Evolutionary conservation across 2,888 invertebrate species (phyloP), one percentile per base, ranked within the genome.

Genomic region (Drosophila lacicola): DNA sequence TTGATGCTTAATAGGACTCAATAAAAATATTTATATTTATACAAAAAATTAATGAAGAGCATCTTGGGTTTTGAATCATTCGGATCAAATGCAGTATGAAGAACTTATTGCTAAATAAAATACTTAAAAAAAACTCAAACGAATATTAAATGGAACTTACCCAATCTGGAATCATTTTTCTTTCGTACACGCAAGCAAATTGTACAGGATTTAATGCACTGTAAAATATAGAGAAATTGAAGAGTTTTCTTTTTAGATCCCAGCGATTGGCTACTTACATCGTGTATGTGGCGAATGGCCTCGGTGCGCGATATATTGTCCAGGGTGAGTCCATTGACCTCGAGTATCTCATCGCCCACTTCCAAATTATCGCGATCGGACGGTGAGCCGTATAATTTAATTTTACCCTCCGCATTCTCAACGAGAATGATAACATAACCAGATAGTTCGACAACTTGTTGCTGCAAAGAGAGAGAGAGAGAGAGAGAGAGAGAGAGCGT

Each of bases 291-390:
- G 37, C 96, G 96, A 87, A 98, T 96, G 90, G 98, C 97, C 93
- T 98, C 98, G 0, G 97, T 95, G 92, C 98, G 96, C 66, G 97
- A 96, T 93, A 97, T 97, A 93, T 98, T 97, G 90, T 98, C 97
- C 90, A 99, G 94, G 80, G 96, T 96, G 84, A 96, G 96, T 88
- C 98, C 99, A 93, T 99, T 99, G 82, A 99, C 97, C 93, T 98
- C 98, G 93, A 99, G 94, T 92, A 99, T 98, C 94, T 99, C 99
- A 93, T 99, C 98, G 70, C 98, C 98, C 90, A 98, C 96, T 94
- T 98, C 97, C 93, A 98, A 94, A 93, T 96, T 96, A 93, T 98
- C 98, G 93, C 96, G 96, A 91, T 98, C 98, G 64, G 98, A 98
- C 77, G 97, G 96, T 76, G 97, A 97, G 84, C 97, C 98, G 92